A percentile compares a stretch with the other conserved stretches of the same genome.
phyloP scores from a whole-genome alignment of 2,113 vertebrate species.

The Accipiter virgatus region DNA sequence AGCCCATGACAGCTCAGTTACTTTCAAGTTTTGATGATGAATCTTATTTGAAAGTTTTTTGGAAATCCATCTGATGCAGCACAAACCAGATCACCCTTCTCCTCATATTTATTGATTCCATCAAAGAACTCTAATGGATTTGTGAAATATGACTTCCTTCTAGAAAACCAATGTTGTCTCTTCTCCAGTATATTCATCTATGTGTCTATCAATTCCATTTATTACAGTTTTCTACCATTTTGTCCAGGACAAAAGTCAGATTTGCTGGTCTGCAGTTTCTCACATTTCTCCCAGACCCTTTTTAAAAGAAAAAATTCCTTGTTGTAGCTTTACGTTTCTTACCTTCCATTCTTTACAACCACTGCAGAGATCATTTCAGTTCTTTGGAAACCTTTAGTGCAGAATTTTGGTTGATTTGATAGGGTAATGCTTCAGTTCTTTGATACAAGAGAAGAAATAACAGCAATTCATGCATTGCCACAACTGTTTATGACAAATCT shows the following conservation, averaged over 20 bases:
- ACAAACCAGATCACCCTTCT: conserved; percentile 15
- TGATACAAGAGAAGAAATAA: neutral
- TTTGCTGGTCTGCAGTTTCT: neutral
- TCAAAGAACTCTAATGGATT: conserved; percentile 11
- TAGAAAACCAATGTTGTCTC: neutral
- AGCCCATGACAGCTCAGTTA: neutral
- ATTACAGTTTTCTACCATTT: neutral
- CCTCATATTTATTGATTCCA: conserved; percentile 26
- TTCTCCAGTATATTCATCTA: neutral
- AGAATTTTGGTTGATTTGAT: neutral
- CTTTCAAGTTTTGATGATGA: neutral
- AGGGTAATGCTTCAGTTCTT: neutral
- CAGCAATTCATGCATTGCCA: neutral
- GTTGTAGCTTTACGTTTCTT: neutral
- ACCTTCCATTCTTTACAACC: neutral
- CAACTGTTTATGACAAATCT: neutral
- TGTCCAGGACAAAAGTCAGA: neutral
- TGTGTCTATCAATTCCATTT: neutral
- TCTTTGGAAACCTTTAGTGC: neutral
- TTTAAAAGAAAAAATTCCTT: neutral
- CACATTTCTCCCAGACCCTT: neutral
- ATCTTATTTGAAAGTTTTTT: neutral
- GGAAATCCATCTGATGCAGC: conserved; percentile 3
- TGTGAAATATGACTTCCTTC: conserved; percentile 31
- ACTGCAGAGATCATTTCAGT: neutral